These are phyloP conservation scores for Cryptoblepharus egeriae DNA, from an alignment of 2,797 vertebrate genomes.

Conservation along the genomic window DNA sequence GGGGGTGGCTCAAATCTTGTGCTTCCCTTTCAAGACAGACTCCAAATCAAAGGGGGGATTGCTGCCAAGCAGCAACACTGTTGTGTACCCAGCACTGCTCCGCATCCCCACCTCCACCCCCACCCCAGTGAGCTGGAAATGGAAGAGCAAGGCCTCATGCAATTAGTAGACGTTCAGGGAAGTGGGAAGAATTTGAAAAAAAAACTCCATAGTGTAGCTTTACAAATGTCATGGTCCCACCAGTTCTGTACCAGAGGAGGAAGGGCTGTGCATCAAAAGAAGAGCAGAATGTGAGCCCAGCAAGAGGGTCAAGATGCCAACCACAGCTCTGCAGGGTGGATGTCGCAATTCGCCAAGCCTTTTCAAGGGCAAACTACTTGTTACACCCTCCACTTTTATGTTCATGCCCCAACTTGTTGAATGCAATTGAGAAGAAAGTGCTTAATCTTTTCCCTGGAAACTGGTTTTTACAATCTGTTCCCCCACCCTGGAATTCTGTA, in stretches of 20 bases:
- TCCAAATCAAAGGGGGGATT: neutral
- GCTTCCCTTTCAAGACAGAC: neutral
- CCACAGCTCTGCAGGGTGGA: neutral
- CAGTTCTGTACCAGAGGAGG: neutral
- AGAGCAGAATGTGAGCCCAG: neutral
- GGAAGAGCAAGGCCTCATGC: constrained; percentile 33
- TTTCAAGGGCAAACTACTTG: neutral
- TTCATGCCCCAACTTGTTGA: neutral
- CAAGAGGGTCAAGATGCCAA: neutral
- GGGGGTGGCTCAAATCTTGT: neutral
- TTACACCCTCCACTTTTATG: neutral
- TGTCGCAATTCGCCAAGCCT: neutral
- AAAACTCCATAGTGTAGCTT: constrained; percentile 12
- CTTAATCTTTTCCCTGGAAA: neutral
- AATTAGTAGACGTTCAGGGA: constrained; percentile 10
- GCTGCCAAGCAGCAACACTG: neutral
- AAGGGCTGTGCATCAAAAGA: neutral
- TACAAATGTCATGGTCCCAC: neutral
- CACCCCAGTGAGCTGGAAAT: neutral
- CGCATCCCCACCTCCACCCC: neutral
- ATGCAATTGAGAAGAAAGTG: neutral
- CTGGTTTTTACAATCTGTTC: neutral
- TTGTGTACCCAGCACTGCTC: neutral
- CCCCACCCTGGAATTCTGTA: neutral
- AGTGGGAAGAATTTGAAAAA: neutral